Evolutionary conservation across 2,888 invertebrate species (phyloP), one percentile per base, ranked within the genome.

Genomic region (Dascillus cervinus): DNA sequence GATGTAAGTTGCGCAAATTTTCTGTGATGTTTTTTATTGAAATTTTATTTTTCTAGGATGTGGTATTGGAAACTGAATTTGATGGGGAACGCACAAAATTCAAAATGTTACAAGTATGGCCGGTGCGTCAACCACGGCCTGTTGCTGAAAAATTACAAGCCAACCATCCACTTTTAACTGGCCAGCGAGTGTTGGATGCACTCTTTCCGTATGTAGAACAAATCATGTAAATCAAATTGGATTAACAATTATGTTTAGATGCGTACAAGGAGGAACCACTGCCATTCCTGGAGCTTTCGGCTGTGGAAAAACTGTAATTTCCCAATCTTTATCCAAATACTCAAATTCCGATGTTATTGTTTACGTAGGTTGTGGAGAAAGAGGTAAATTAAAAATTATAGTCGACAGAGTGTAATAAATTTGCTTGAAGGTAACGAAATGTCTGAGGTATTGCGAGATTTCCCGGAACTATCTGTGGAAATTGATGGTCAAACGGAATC

Each of bases 221-320:
- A 9, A 15, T 11, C 1, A 20, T 19, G 3, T 4, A 4, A 20
- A 13, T 6, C 5, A 4, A 6, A 11, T 10, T 9, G n/a, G 12
- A 3, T 30, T n/a, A 27, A 30, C 28, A 4, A 11, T 14, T 14
- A 12, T 39, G 24, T 21, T 37, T 64, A 89, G 88, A 3, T 95
- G 94, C 63, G 96, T 97, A 11, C 95, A 95, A 69, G 97, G 97
- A 43, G 97, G 97, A 44, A 97, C 97, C 22, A 97, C 97, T 2
- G 96, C 96, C 56, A 96, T 97, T 69, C 96, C 96, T 54, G 97
- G 98, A 36, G 98, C 98, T 58, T 98, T 99, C 72, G 98, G 98
- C 66, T 99, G 98, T 69, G 98, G 98, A 54, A 99, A 99, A 75
- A 99, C 98, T 66, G 98, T 99, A 58, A 98, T 99, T 70, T 98